phyloP scores from a whole-genome alignment of 2,797 vertebrate genomes.

The Tenualosa thibaudeaui region DNA sequence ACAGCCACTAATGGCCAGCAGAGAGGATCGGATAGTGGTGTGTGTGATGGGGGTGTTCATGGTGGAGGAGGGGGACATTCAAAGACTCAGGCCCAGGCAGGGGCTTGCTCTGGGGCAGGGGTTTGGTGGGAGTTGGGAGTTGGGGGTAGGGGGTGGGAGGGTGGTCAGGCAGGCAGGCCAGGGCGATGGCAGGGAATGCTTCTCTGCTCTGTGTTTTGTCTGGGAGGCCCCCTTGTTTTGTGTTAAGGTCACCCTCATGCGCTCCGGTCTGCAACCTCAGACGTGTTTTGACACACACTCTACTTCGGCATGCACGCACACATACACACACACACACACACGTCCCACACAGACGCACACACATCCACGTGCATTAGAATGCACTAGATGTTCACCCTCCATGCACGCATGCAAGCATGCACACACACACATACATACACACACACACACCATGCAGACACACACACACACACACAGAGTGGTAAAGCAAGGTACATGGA shows the following conservation, averaged over 20 bases:
- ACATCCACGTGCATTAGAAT: background rate
- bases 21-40: constrained; percentile 32
- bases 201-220: constrained; percentile 78
- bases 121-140: constrained; percentile 17
- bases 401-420: constrained; percentile 6
- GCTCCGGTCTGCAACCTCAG: constrained; percentile 64
- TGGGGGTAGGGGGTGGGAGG: too few relatives aligned
- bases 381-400: background rate
- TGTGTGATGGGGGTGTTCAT: background rate
- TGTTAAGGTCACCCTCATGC: constrained; percentile 76
- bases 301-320: constrained; percentile 26
- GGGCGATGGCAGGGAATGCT: constrained; percentile 61
- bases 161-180: constrained; percentile 48
- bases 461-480: background rate
- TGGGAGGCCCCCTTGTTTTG: constrained; percentile 74
- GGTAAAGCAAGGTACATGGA: background rate
- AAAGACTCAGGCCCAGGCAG: background rate
- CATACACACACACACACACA: background rate
- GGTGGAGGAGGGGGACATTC: background rate
- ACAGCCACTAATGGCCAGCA: constrained; percentile 53
- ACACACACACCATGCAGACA: background rate
- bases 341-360: constrained; percentile 13
- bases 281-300: constrained; percentile 53
- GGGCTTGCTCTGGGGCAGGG: constrained; percentile 29
- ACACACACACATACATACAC: background rate